Evolutionary conservation across 2,888 invertebrate species (phyloP).

Genomic region (Megaustenia siamemsis): DNA sequence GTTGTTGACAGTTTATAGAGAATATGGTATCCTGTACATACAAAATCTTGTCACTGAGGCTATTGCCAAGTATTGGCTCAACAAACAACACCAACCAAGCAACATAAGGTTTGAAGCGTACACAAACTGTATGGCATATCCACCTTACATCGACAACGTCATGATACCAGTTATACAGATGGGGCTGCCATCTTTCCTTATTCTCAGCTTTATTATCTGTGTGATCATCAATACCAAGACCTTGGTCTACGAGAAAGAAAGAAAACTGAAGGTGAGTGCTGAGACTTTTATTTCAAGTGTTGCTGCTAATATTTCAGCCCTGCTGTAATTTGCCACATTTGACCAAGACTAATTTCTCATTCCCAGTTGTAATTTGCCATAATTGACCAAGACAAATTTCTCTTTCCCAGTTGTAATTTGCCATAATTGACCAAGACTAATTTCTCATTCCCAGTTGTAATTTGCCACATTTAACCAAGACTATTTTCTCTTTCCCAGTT

Average conservation of each 20-base stretch:
- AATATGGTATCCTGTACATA: conserved; percentile 85
- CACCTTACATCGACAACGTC: conserved; percentile 85
- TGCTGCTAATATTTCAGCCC: too few species aligned
- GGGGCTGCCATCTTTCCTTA: conserved; percentile 87
- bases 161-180: conserved; percentile 85
- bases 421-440: too few species aligned
- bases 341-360: too few species aligned
- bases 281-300: background rate
- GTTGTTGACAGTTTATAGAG: conserved; percentile 84
- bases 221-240: conserved; percentile 88
- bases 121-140: conserved; percentile 87
- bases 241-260: conserved; percentile 88
- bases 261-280: conserved; percentile 77
- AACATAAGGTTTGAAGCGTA: conserved; percentile 75
- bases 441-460: too few species aligned
- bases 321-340: too few species aligned
- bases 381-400: too few species aligned
- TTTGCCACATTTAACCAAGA: too few species aligned
- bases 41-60: conserved; percentile 83
- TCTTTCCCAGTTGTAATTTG: too few species aligned
- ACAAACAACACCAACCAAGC: conserved; percentile 29
- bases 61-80: conserved; percentile 70
- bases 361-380: too few species aligned
- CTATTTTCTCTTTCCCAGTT: too few species aligned
- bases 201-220: conserved; percentile 90